Evolutionary conservation across 2,888 invertebrate genomes (phyloP).

Genomic region (Bembecia ichneumoniformis): DNA sequence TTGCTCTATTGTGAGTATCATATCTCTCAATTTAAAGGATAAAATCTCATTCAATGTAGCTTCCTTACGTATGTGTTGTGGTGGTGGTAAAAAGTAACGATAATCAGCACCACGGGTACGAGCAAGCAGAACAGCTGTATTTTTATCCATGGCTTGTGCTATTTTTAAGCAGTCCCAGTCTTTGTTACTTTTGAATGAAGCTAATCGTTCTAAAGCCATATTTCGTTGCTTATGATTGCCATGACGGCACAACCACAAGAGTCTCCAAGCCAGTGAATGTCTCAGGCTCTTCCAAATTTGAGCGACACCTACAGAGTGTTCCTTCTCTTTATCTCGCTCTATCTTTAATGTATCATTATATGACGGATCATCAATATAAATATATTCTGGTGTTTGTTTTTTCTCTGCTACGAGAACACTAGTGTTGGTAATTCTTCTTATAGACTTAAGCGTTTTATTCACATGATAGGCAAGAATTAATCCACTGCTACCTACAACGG

Average conservation of each 20-base stretch:
- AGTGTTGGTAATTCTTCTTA: constrained; percentile 45
- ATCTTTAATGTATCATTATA: constrained; percentile 35
- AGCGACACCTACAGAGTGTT: constrained; percentile 38
- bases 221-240: constrained; percentile 75
- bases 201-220: constrained; percentile 76
- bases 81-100: constrained; percentile 82
- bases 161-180: constrained; percentile 80
- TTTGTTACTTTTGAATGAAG: constrained; percentile 77
- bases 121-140: constrained; percentile 84
- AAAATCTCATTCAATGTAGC: constrained; percentile 46
- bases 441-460: constrained; percentile 29
- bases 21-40: constrained; percentile 46
- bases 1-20: constrained; percentile 34
- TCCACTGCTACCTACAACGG: constrained; percentile 30
- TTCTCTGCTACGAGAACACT: constrained; percentile 54
- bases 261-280: constrained; percentile 76
- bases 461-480: constrained; percentile 42
- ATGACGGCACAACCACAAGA: constrained; percentile 76
- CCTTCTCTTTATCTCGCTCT: constrained; percentile 33
- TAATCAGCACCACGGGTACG: constrained; percentile 78
- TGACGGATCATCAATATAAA: constrained; percentile 60
- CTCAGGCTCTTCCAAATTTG: constrained; percentile 75
- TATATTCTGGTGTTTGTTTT: constrained; percentile 51
- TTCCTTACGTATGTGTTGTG: constrained; percentile 60
- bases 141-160: constrained; percentile 83